Evolutionary conservation across 2,797 vertebrate species (phyloP), one percentile per base, ranked within the genome.

Genomic region (Adrianichthys oophorus): DNA sequence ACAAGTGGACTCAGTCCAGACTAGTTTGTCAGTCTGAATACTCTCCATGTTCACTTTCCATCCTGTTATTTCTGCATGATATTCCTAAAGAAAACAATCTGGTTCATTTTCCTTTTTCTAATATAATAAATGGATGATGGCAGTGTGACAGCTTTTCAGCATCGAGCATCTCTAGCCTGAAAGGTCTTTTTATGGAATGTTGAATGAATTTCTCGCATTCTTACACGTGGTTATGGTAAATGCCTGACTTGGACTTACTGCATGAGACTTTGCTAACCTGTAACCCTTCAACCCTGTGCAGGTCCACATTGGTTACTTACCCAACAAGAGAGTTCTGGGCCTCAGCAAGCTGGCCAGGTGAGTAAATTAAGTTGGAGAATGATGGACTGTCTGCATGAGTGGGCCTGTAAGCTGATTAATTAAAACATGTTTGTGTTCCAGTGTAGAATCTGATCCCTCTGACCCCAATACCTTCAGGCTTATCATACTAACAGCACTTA

Each of bases 251-350:
- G n/a, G 43, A 17, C 1, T 45, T 3, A 6, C n/a, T 41, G 12
- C 2, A 4, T 13, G 15, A 41, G 40, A 4, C 41, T 42, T 16
- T 42, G 6, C 1, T 15, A 1, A n/a, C 42, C 16, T 44, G 8
- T 45, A 18, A 45, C 5, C 16, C 18, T 19, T 45, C 43, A 12
- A 6, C 5, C 48, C 5, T 62, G 6, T 45, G 57, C 76, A 99
- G 97, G 97, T 99, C n/a, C 97, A 99, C 76, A 98, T 99, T 5
- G 97, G 97, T 24, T 99, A 99, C 85, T 95, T 99, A 45, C 97
- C 97, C 26, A 98, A 99, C 90, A 99, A 98, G 85, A 94, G 96
- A 85, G 96, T 99, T 2, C 94, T 99, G 48, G 97, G 97, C 48
- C 96, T 99, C 89, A 99, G 97, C 88, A 99, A 99, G 78, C 93